Evolutionary conservation across 35 echinoderm and acorn worm genomes (phyloP).

Genomic region (Lytechinus variegatus): DNA sequence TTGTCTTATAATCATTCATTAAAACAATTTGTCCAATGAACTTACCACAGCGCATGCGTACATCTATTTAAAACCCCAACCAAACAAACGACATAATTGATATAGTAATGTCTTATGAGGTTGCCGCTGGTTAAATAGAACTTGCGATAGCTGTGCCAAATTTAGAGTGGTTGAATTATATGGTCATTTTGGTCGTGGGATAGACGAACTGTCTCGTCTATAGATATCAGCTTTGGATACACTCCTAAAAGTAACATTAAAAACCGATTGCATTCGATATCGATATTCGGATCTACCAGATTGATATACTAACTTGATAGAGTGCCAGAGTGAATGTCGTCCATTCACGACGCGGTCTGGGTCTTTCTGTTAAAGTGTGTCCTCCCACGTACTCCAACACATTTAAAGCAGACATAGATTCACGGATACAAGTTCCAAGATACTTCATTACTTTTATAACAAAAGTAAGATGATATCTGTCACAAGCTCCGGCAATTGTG

Average conservation of each 20-base stretch:
- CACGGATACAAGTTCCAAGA: too few relatives aligned
- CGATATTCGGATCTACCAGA: neutral
- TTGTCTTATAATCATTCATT: too few relatives aligned
- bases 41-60: neutral
- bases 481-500: too few relatives aligned
- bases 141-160: neutral
- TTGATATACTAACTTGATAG: neutral
- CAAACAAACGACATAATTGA: neutral
- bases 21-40: too few relatives aligned
- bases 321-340: neutral
- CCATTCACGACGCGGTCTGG: too few relatives aligned
- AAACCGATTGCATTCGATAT: neutral
- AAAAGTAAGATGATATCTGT: too few relatives aligned
- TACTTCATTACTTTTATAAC: too few relatives aligned
- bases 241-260: neutral
- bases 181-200: neutral
- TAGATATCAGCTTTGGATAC: neutral
- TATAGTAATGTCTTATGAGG: neutral
- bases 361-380: too few relatives aligned
- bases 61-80: neutral
- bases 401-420: too few relatives aligned
- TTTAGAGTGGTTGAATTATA: neutral
- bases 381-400: too few relatives aligned
- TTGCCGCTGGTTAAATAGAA: neutral
- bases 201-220: neutral